Evolutionary conservation across 2,113 vertebrate genomes (phyloP).

Genomic region (Mohoua ochrocephala): DNA sequence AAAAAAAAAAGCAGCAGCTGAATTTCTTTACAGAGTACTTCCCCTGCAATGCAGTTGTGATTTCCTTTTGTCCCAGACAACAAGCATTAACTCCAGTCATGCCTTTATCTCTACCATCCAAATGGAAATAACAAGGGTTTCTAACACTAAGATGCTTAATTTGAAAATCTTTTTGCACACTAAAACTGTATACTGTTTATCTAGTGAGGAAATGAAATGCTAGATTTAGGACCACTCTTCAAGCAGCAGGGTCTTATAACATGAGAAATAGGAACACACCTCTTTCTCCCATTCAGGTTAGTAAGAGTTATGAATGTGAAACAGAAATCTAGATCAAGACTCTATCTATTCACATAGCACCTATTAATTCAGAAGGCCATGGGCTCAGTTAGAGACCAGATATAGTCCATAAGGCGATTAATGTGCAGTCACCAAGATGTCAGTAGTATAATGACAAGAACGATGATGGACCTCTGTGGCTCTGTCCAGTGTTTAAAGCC

Average conservation of each 20-base stretch:
- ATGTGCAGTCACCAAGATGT: not conserved
- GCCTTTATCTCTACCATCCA: not conserved
- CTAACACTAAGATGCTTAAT: not conserved
- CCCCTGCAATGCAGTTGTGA: not conserved
- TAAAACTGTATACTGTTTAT: not conserved
- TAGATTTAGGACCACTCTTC: not conserved
- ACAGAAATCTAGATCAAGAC: not conserved
- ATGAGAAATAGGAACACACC: not conserved
- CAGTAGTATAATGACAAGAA: not conserved
- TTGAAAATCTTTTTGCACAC: not conserved
- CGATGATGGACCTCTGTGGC: not conserved
- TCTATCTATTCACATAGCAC: not conserved
- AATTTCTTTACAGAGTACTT: not conserved
- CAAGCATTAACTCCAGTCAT: not conserved
- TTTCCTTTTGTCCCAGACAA: not conserved
- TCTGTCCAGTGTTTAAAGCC: not conserved
- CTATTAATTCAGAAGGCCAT: not conserved
- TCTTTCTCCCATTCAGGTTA: not conserved
- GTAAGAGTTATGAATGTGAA: not conserved
- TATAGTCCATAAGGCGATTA: not conserved
- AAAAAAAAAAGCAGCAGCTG: not conserved
- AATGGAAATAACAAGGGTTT: not conserved
- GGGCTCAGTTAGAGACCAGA: not conserved
- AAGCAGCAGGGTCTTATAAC: not conserved
- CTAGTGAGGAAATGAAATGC: not conserved